Base-by-base conservation (phyloP, 2,797 vertebrate genomes). In the Gila robusta region DNA sequence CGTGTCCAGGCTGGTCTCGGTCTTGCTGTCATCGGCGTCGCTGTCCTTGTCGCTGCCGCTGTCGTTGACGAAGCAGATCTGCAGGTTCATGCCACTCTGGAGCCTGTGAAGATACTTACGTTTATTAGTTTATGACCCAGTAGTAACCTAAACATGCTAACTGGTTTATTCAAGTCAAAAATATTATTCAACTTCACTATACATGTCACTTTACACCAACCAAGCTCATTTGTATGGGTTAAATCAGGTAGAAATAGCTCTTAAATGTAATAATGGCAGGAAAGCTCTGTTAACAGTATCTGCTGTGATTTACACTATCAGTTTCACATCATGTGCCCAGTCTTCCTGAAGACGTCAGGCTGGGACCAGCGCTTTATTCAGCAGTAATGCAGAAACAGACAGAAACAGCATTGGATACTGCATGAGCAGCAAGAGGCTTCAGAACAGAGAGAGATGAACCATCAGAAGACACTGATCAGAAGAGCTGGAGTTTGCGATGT, bases 61-160 rank as follows among this genome's bases (percentile, higher is more conserved):
- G 94, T 99, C 98, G 0, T 99, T 99, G 83, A 99, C 98, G 16
- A 99, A 99, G 92, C 98, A 99, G 88, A 99, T 99, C 93, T 99
- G 98, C 83, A 99, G 96, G 93, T 99, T 99, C 98, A 99, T 99
- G 92, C 98, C 98, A 4, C 98, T 99, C 93, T 99, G 98, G 41
- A 99, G 92, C 87, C 98, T 99, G 93, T 73, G 49, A 74, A 82
- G 23, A 62, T 5, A 21, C 17, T 21, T 52, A 16, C 49, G 4
- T 1, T 14, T 5, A 17, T 12, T 12, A 47, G 44, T 39, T 39
- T 39, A 39, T 59, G 56, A 39, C 37, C 37, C 37, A 39, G 23
- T 12, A 26, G n/a, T 1, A 26, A 12, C 7, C 59, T 26, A 62
- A 12, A 26, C 11, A 44, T 4, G 44, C 44, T 44, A 62, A 12